These are phyloP conservation scores for Belonocnema kinseyi DNA, from an alignment of 1,140 invertebrate genomes.

Conservation along the genomic window DNA sequence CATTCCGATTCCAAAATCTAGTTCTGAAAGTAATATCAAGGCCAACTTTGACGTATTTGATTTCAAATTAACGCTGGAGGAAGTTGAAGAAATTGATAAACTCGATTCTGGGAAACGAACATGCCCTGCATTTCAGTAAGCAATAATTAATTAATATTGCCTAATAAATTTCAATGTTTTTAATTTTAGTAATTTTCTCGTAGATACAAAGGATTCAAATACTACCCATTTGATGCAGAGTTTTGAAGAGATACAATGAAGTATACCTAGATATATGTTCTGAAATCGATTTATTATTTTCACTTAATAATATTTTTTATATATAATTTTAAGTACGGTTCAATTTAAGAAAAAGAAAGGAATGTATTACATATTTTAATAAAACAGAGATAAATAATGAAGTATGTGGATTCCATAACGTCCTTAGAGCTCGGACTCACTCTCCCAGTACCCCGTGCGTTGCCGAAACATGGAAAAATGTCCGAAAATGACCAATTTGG, in stretches of 20 bases:
- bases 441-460: no score
- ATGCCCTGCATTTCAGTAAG: slow-evolving; percentile 47
- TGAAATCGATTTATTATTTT: no score
- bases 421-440: no score
- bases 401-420: no score
- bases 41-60: slow-evolving; percentile 86
- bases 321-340: no score
- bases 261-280: no score
- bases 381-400: no score
- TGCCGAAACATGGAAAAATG: no score
- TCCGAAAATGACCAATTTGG: no score
- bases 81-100: slow-evolving; percentile 71
- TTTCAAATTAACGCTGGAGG: slow-evolving; percentile 80
- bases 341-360: no score
- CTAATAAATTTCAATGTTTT: background rate
- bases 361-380: no score
- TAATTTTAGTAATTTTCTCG: background rate
- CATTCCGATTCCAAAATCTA: slow-evolving; percentile 84
- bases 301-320: no score
- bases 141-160: background rate
- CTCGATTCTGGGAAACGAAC: slow-evolving; percentile 58
- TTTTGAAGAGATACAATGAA: background rate
- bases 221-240: background rate
- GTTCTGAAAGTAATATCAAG: slow-evolving; percentile 80
- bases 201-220: slow-evolving; percentile 24